These are phyloP conservation scores for Penaeus indicus DNA, from an alignment of 1,140 invertebrate species.

Conservation along the genomic window DNA sequence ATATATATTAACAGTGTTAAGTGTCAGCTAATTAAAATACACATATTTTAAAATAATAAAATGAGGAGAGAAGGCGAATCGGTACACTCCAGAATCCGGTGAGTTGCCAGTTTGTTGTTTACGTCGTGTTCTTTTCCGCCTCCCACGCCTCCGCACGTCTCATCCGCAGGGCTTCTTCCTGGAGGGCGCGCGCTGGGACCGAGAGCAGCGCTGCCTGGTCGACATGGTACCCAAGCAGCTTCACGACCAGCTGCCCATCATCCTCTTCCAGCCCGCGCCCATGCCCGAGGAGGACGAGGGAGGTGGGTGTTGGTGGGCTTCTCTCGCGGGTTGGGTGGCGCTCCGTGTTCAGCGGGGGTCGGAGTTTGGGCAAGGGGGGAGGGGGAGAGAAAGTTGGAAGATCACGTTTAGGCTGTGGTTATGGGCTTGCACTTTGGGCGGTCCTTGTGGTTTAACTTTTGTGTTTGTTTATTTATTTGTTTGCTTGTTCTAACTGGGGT, in stretches of 20 bases:
- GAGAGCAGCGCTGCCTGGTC: conserved; percentile 75
- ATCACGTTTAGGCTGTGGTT: too few species aligned
- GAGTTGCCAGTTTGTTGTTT: neutral
- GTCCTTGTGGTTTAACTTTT: too few species aligned
- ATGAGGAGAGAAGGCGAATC: too few species aligned
- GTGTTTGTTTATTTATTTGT: too few species aligned
- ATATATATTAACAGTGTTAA: too few species aligned
- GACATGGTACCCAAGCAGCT: conserved; percentile 74
- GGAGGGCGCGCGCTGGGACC: conserved; percentile 88
- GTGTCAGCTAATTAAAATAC: too few species aligned
- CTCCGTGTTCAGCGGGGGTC: neutral
- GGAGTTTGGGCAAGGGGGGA: neutral
- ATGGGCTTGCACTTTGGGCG: too few species aligned
- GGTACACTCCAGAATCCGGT: too few species aligned
- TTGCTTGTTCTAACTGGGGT: too few species aligned
- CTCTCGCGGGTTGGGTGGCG: too few species aligned
- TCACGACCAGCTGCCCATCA: conserved; percentile 72
- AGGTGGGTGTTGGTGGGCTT: neutral
- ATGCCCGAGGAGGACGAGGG: conserved; percentile 21
- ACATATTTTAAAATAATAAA: too few species aligned
- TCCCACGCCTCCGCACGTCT: neutral
- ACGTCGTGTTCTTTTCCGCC: neutral
- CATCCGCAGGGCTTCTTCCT: conserved; percentile 76
- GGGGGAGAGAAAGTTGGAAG: neutral
- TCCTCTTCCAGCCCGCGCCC: conserved; percentile 70